Percentiles rank a stretch among this genome's conserved stretches.
These are phyloP conservation scores for Pelodiscus sinensis DNA, from an alignment of 2,113 vertebrate genomes.

Conservation along the genomic window DNA sequence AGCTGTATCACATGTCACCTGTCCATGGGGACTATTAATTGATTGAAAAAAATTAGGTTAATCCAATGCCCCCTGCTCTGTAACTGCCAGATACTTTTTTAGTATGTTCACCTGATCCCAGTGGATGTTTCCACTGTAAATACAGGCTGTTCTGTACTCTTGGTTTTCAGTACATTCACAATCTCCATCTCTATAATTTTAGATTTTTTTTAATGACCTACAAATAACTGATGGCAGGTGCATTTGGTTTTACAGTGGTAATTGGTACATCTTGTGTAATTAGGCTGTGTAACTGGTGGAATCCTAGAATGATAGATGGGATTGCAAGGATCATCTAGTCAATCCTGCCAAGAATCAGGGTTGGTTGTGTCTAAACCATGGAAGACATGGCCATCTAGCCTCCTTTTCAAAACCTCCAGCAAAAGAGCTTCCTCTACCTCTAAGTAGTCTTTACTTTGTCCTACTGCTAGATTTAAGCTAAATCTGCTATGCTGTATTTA, in stretches of 20 bases:
- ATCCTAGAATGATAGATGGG: background rate
- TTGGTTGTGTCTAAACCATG: background rate
- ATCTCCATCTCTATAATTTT: background rate
- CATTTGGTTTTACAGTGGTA: rapidly evolving
- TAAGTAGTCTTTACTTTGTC: background rate
- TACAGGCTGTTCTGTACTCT: background rate
- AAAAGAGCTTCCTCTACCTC: background rate
- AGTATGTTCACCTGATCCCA: background rate
- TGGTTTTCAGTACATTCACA: background rate
- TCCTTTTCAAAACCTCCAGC: background rate
- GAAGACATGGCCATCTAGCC: background rate
- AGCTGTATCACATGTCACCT: background rate
- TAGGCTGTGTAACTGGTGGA: background rate
- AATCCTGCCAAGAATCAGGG: background rate
- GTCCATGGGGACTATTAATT: background rate
- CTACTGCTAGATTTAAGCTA: background rate
- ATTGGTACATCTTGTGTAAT: background rate
- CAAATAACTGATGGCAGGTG: background rate
- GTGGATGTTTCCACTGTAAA: background rate
- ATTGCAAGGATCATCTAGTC: background rate
- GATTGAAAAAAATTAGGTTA: background rate
- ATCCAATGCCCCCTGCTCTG: background rate
- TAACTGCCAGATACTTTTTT: rapidly evolving
- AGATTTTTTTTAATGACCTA: rapidly evolving
- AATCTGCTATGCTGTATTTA: background rate